phyloP scores from a whole-genome alignment of 2,888 invertebrate species.

The Apantesis nais region DNA sequence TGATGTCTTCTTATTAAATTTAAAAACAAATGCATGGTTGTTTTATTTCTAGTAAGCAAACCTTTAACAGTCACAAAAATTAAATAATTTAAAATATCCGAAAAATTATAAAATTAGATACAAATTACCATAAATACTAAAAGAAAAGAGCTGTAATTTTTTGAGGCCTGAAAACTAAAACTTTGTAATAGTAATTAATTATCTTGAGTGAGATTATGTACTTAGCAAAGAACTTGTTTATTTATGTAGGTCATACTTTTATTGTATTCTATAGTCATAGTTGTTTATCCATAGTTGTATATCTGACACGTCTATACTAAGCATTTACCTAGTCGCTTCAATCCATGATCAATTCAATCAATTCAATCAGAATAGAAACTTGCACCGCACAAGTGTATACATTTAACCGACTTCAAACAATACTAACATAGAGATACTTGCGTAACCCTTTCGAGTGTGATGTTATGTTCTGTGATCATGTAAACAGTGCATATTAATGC shows the following conservation, averaged over 20 bases:
- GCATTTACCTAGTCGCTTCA: too few species aligned
- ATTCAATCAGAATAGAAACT: too few species aligned
- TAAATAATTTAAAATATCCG: not conserved
- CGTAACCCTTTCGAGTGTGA: too few species aligned
- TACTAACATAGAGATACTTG: too few species aligned
- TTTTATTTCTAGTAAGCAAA: slow-evolving; percentile 33
- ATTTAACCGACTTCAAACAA: too few species aligned
- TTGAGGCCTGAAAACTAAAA: not conserved
- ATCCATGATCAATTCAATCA: too few species aligned
- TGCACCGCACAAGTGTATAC: too few species aligned
- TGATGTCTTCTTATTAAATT: slow-evolving; percentile 45
- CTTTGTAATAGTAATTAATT: not conserved
- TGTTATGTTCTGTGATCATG: too few species aligned
- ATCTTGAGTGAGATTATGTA: not conserved
- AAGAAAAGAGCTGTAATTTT: not conserved
- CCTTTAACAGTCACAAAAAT: not conserved
- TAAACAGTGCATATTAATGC: too few species aligned
- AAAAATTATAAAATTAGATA: not conserved
- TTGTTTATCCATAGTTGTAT: too few species aligned
- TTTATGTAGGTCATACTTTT: not conserved
- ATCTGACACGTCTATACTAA: too few species aligned
- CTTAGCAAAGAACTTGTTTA: not conserved
- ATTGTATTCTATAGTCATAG: not conserved
- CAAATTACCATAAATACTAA: too few species aligned
- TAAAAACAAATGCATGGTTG: slow-evolving; percentile 23